phyloP scores from a whole-genome alignment of 2,888 invertebrate genomes.

The Melieria omissa region DNA sequence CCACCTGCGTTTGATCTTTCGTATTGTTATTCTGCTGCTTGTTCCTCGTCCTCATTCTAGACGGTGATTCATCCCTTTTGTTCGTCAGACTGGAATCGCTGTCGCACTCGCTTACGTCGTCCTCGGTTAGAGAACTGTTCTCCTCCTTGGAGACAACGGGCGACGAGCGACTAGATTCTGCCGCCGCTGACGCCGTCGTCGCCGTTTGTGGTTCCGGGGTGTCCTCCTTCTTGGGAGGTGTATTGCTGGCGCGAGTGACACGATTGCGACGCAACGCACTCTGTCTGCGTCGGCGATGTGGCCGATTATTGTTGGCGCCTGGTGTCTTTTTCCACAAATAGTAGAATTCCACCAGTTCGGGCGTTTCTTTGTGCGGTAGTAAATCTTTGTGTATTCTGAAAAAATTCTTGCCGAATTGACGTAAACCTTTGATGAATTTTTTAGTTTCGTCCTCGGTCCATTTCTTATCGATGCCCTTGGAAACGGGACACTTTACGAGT shows the following conservation, averaged over 20 bases:
- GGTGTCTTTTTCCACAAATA: slow-evolving; percentile 99
- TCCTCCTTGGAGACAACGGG: slow-evolving; percentile 77
- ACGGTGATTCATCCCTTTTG: slow-evolving; percentile 81
- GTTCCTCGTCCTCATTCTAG: slow-evolving; percentile 89
- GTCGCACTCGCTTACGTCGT: slow-evolving; percentile 95
- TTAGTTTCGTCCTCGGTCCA: slow-evolving; percentile 99
- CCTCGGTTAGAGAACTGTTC: slow-evolving; percentile 84
- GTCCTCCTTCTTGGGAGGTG: slow-evolving; percentile 83
- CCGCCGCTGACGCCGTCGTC: slow-evolving; percentile 65
- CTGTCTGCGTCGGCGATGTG: slow-evolving; percentile 89
- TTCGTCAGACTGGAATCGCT: slow-evolving; percentile 91
- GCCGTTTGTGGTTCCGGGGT: slow-evolving; percentile 72
- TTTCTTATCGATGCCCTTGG: slow-evolving; percentile 96
- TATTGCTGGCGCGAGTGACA: slow-evolving; percentile 80
- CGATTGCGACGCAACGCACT: slow-evolving; percentile 88
- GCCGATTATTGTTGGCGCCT: slow-evolving; percentile 95
- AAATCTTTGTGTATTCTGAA: slow-evolving; percentile 96
- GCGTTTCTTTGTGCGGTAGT: slow-evolving; percentile 95
- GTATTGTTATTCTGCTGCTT: slow-evolving; percentile 76
- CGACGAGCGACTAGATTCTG: slow-evolving; percentile 71
- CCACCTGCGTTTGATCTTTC: slow-evolving; percentile 57
- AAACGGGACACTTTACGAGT: slow-evolving; percentile 95
- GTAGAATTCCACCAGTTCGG: slow-evolving; percentile 97
- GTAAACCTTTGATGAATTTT: slow-evolving; percentile 96
- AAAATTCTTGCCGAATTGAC: slow-evolving; percentile 99